Percentiles rank a stretch among this genome's conserved stretches.
These are phyloP conservation scores for Schlechtendalia chinensis DNA, from an alignment of 1,140 invertebrate species.

Conservation along the genomic window DNA sequence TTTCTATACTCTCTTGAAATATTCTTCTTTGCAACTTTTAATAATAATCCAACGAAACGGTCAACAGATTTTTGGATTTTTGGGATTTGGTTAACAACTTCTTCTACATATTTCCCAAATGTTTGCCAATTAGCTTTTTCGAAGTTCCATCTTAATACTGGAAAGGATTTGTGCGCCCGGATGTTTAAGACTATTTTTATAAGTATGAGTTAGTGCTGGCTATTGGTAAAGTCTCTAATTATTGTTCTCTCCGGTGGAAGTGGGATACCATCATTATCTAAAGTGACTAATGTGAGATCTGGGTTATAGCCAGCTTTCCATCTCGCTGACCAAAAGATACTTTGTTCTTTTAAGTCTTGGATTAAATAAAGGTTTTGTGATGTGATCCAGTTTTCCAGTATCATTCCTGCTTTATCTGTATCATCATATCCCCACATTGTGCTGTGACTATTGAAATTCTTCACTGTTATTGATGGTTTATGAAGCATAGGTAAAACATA, in stretches of 20 bases:
- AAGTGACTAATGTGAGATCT: not conserved
- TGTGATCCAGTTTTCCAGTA: conserved; percentile 20
- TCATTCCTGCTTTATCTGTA: not conserved
- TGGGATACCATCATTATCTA: conserved; percentile 1
- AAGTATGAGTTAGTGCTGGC: no score
- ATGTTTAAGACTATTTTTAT: no score
- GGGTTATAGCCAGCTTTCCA: conserved; percentile 14
- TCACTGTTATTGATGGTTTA: not conserved
- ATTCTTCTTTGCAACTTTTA: not conserved
- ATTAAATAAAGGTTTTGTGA: conserved; percentile 10
- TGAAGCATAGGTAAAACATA: no score
- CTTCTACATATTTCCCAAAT: no score
- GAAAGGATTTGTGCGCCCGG: no score
- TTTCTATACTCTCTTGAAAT: not conserved
- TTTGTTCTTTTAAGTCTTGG: conserved; percentile 12
- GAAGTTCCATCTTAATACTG: no score
- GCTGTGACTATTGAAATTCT: conserved; percentile 44
- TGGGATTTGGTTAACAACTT: no score
- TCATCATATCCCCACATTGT: conserved; percentile 31
- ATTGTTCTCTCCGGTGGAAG: not conserved
- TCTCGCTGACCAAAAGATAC: conserved; percentile 5
- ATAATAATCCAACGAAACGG: not conserved
- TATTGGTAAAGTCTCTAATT: no score
- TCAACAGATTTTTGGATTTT: no score
- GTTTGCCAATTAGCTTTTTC: no score